phyloP scores from a whole-genome alignment of 1,140 invertebrate species.

The Vollenhovia emeryi region DNA sequence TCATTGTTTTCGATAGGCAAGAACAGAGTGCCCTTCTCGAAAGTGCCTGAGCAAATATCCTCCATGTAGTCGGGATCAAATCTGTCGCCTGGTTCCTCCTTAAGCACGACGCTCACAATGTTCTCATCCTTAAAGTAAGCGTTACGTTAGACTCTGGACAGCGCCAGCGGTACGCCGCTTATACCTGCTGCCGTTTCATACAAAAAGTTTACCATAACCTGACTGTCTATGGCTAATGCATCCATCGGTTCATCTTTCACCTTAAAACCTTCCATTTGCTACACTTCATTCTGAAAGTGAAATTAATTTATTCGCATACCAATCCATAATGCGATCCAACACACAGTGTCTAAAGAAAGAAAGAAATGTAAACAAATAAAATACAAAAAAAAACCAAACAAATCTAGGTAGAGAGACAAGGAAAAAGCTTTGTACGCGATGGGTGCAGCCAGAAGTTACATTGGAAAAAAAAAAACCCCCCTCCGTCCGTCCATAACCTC shows the following conservation, averaged over 20 bases:
- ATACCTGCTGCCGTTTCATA: conserved; percentile 72
- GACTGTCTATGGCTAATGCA: conserved; percentile 73
- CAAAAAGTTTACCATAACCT: conserved; percentile 79
- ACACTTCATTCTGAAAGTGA: conserved; percentile 70
- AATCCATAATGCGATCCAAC: conserved; percentile 30
- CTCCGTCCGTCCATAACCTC: conserved; percentile 58
- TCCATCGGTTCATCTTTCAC: conserved; percentile 76
- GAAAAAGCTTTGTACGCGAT: conserved; percentile 59
- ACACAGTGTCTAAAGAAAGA: conserved; percentile 19
- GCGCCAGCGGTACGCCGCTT: conserved; percentile 47
- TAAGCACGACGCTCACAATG: conserved; percentile 81
- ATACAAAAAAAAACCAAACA: neutral
- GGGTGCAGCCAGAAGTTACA: conserved; percentile 60
- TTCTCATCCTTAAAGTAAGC: conserved; percentile 82
- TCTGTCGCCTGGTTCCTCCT: conserved; percentile 81
- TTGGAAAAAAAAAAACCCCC: conserved; percentile 27
- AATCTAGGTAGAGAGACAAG: conserved; percentile 28
- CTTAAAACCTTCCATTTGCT: conserved; percentile 73
- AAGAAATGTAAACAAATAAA: neutral
- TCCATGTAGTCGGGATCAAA: conserved; percentile 82
- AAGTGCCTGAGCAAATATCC: conserved; percentile 82
- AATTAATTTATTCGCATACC: conserved; percentile 57
- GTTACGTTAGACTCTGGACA: conserved; percentile 70
- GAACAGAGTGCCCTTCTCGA: conserved; percentile 81
- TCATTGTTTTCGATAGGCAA: conserved; percentile 82